A percentile compares a stretch with the other conserved stretches of the same genome.
Evolutionary conservation across 2,113 vertebrate genomes (phyloP).

Genomic region (Ptilorrhoa leucosticta): DNA sequence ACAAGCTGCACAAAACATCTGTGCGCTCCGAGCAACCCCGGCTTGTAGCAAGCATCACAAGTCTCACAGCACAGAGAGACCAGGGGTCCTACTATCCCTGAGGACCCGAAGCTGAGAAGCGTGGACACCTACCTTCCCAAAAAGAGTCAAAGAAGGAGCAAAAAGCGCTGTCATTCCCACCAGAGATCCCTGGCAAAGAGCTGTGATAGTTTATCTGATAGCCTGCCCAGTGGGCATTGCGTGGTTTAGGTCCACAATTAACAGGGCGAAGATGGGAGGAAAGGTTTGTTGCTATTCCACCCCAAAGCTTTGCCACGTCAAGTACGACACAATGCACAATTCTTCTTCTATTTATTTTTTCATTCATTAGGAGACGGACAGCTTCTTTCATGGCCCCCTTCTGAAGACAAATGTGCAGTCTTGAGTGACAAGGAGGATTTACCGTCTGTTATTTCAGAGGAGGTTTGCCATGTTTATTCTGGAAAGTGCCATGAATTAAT

Average conservation of each 20-base stretch:
- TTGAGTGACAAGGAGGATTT: slow-evolving; percentile 58
- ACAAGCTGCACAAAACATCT: slow-evolving; percentile 78
- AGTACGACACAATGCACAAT: not conserved
- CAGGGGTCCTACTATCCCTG: not conserved
- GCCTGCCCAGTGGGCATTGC: not conserved
- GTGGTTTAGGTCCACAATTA: not conserved
- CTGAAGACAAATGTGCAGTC: slow-evolving; percentile 27
- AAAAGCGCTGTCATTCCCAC: not conserved
- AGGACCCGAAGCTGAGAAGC: not conserved
- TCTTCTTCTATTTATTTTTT: slow-evolving; percentile 47
- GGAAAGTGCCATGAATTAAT: slow-evolving; percentile 62
- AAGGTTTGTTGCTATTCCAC: not conserved
- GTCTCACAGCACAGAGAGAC: not conserved
- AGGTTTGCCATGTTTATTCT: slow-evolving; percentile 60
- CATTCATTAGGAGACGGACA: slow-evolving; percentile 21
- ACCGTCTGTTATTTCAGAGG: slow-evolving; percentile 52
- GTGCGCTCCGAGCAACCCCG: slow-evolving; percentile 49
- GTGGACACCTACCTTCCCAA: not conserved
- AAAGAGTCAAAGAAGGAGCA: not conserved
- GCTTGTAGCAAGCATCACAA: slow-evolving; percentile 32
- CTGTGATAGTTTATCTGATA: not conserved
- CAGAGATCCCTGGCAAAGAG: not conserved
- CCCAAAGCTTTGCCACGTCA: not conserved
- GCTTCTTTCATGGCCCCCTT: slow-evolving; percentile 2
- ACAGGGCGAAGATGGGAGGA: not conserved